Percentiles rank a stretch among this genome's conserved stretches.
Evolutionary conservation across 2,888 invertebrate genomes (phyloP).

Genomic region (Pollenia amentaria): DNA sequence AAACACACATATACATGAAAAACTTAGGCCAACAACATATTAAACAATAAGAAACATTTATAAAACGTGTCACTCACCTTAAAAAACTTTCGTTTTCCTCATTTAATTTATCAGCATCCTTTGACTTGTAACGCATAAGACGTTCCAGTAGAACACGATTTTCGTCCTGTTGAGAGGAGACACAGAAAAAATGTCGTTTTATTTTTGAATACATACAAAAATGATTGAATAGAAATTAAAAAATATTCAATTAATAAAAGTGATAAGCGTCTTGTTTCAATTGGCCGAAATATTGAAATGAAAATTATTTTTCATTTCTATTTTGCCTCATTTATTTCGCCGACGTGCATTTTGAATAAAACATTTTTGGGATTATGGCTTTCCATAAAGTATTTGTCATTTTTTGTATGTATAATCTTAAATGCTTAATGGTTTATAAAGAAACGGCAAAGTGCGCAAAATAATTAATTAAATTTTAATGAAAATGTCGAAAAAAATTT

Average conservation of each 20-base stretch:
- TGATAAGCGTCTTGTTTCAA: conserved; percentile 1
- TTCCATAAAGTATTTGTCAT: conserved; percentile 34
- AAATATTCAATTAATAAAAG: conserved; percentile 1
- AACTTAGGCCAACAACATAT: conserved; percentile 27
- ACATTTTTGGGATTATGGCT: background rate
- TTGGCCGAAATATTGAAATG: conserved; percentile 7
- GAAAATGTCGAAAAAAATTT: background rate
- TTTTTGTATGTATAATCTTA: background rate
- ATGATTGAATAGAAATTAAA: background rate
- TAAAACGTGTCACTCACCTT: conserved; percentile 87
- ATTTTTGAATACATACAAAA: conserved; percentile 51
- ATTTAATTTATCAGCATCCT: conserved; percentile 98
- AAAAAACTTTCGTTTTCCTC: conserved; percentile 97
- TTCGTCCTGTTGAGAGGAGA: conserved; percentile 89
- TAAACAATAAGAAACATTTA: conserved; percentile 23
- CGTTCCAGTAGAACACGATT: conserved; percentile 93
- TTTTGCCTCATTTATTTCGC: conserved; percentile 3
- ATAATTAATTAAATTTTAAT: background rate
- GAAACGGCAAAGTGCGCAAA: conserved; percentile 4
- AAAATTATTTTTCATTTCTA: conserved; percentile 5
- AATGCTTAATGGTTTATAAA: background rate
- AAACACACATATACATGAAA: conserved; percentile 33
- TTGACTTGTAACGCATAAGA: conserved; percentile 95
- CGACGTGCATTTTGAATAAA: background rate
- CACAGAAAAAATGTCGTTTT: conserved; percentile 54